Evolutionary conservation across 2,888 invertebrate genomes (phyloP).

Genomic region (Drosophila meridionalis): DNA sequence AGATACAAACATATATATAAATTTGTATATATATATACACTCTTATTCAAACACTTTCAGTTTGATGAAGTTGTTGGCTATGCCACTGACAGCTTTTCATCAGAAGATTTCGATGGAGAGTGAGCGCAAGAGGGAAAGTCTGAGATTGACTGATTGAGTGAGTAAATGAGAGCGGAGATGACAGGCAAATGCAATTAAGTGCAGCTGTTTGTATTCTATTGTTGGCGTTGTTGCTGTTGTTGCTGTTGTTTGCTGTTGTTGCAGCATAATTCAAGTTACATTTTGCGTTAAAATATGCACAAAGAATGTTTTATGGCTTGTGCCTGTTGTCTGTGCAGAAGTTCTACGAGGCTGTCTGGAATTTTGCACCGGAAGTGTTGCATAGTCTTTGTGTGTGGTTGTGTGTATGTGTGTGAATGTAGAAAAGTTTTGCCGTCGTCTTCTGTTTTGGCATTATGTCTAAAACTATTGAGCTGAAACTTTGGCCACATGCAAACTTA

Average conservation of each 20-base stretch:
- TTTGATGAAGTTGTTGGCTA: conserved; percentile 37
- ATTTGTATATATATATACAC: background rate
- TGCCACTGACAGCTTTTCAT: conserved; percentile 29
- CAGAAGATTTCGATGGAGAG: conserved; percentile 9
- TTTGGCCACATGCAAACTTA: conserved; percentile 36
- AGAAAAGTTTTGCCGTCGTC: conserved; percentile 34
- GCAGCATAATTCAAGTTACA: conserved; percentile 51
- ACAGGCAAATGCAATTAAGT: conserved; percentile 72
- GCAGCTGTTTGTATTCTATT: conserved; percentile 24
- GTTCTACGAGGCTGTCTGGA: conserved; percentile 34
- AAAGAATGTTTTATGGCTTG: conserved; percentile 35
- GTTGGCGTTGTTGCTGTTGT: background rate
- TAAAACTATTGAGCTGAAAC: conserved; percentile 16
- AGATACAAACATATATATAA: background rate
- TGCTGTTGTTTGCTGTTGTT: conserved; percentile 5
- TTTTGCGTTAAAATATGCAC: conserved; percentile 52
- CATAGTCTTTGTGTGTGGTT: conserved; percentile 21
- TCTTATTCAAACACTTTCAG: conserved; percentile 7
- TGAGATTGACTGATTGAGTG: background rate
- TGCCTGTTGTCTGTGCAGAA: conserved; percentile 25
- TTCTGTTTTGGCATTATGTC: conserved; percentile 13
- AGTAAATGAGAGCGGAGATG: background rate
- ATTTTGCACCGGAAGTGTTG: conserved; percentile 49
- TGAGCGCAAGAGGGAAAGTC: background rate
- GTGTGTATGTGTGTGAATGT: conserved; percentile 19